Evolutionary conservation across 2,888 invertebrate genomes (phyloP), one percentile per base, ranked within the genome.

Genomic region (Aphodius granarius): DNA sequence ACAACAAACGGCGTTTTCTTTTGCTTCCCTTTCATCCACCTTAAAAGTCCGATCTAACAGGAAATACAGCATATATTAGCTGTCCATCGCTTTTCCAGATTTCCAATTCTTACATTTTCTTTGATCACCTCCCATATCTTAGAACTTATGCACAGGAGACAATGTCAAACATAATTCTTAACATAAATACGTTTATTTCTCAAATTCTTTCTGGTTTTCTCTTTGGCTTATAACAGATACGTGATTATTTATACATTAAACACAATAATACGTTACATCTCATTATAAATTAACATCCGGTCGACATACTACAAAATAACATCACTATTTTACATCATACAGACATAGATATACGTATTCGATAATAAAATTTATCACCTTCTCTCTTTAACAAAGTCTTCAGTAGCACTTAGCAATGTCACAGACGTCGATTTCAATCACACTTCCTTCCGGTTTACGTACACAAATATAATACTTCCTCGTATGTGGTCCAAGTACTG

Each of bases 351-450:
- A 43, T 43, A 6, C 18, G 21, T 68, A 68, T 68, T 68, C 68
- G 68, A 68, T 68, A 68, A 68, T 65, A 68, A 20, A n/a, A 68
- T 20, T 68, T 68, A 68, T 68, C 68, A 68, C 68, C 68, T n/a
- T n/a, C n/a, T n/a, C n/a, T n/a, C n/a, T n/a, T n/a, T n/a, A 68
- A n/a, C 18, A 68, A n/a, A 20, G 19, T 68, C 68, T 43, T 68
- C n/a, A n/a, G n/a, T 20, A 68, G 68, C 68, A 19, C 18, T 13
- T 66, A 19, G 9, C 21, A 68, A 20, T 66, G 19, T 66, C 13
- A 43, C 43, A 43, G 43, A 43, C 43, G 43, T 43, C 43, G 13
- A 43, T 43, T 43, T 43, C 2, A 5, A 5, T 43, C 13, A 9
- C 43, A 0, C 13, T 3, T 43, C 13, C 43, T 43, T 43, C 3